These are phyloP conservation scores for Channa striata DNA, from an alignment of 2,797 vertebrate genomes.

Conservation along the genomic window DNA sequence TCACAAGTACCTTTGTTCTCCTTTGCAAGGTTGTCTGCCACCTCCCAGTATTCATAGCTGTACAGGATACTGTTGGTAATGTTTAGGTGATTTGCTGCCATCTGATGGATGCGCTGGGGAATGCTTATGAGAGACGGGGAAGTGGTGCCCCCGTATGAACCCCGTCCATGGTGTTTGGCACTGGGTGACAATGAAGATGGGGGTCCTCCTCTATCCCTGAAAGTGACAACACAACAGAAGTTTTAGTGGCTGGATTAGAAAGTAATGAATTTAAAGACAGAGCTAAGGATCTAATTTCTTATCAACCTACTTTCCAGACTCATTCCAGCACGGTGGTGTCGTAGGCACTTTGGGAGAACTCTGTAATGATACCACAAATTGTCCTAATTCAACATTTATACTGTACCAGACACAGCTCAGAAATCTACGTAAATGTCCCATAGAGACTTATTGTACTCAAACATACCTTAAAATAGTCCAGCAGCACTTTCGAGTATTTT, in stretches of 20 bases:
- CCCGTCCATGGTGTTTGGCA: slow-evolving; percentile 85
- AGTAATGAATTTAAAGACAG: slow-evolving; percentile 4
- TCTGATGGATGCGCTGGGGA: slow-evolving; percentile 98
- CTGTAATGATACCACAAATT: slow-evolving; percentile 80
- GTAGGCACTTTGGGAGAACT: slow-evolving; percentile 92
- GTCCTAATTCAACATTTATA: slow-evolving; percentile 5
- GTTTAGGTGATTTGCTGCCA: slow-evolving; percentile 98
- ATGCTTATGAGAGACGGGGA: slow-evolving; percentile 93
- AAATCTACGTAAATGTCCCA: background rate
- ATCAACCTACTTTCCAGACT: slow-evolving; percentile 91
- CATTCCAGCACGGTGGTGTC: slow-evolving; percentile 86
- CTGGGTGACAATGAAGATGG: slow-evolving; percentile 88
- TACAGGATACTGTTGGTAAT: slow-evolving; percentile 99
- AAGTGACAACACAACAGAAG: slow-evolving; percentile 36
- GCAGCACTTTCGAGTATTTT: slow-evolving; percentile 97
- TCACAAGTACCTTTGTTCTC: slow-evolving; percentile 92
- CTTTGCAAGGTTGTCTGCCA: slow-evolving; percentile 96
- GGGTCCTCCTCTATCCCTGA: slow-evolving; percentile 87
- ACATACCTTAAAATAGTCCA: slow-evolving; percentile 97
- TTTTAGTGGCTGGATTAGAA: slow-evolving; percentile 1
- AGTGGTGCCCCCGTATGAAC: slow-evolving; percentile 85
- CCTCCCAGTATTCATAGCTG: slow-evolving; percentile 99
- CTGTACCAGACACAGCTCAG: background rate
- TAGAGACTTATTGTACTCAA: background rate
- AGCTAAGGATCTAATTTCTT: background rate